Evolutionary conservation across 2,113 vertebrate genomes (phyloP).

Genomic region (Otis tarda): DNA sequence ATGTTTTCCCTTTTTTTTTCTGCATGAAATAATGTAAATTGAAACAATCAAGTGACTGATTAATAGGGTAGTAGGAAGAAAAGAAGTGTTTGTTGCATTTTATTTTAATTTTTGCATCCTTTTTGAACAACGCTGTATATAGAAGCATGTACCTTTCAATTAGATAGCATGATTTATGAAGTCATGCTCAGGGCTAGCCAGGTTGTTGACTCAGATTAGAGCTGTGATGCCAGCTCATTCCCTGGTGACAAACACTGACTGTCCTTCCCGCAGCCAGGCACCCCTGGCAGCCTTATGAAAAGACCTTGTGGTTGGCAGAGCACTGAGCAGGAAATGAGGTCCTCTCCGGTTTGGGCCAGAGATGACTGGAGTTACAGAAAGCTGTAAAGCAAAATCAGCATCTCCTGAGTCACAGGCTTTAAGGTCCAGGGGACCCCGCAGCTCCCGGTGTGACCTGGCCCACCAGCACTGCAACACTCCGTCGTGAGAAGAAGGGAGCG

Average conservation of each 20-base stretch:
- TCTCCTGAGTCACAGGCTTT: constrained; percentile 42
- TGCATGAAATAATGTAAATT: neutral
- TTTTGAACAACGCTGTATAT: neutral
- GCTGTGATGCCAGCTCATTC: constrained; percentile 61
- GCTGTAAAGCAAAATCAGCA: constrained; percentile 31
- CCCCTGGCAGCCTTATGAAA: constrained; percentile 60
- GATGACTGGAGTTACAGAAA: constrained; percentile 56
- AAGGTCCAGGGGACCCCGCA: neutral
- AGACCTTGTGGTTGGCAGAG: constrained; percentile 63
- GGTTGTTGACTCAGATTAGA: constrained; percentile 64
- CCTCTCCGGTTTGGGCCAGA: constrained; percentile 53
- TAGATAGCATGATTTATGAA: constrained; percentile 46
- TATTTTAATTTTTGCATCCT: neutral
- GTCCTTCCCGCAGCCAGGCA: constrained; percentile 53
- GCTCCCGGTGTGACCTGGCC: neutral
- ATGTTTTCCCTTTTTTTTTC: neutral
- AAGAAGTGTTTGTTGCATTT: neutral
- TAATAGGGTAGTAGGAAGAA: neutral
- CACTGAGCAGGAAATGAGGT: constrained; percentile 61
- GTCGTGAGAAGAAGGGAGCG: fast-evolving
- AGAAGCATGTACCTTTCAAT: constrained; percentile 36
- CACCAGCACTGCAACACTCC: neutral
- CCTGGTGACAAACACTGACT: constrained; percentile 63
- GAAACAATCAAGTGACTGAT: constrained; percentile 33
- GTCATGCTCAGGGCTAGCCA: constrained; percentile 46